Conservation (phyloP, 2,888 invertebrate species). For the Craniophora ligustri region DNA sequence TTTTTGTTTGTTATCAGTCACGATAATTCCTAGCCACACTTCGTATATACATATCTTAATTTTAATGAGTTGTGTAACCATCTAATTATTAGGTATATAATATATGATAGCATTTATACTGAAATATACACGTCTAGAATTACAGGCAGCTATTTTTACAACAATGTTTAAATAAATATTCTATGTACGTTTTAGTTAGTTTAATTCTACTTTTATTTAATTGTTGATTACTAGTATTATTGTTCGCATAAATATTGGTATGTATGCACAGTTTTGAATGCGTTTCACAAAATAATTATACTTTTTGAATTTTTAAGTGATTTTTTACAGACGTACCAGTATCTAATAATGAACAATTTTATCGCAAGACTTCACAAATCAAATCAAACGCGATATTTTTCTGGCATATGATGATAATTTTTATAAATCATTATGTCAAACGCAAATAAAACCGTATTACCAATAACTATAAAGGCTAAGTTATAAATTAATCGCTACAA, state of each 20-base stretch:
- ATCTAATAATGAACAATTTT: too few species aligned
- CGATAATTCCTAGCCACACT: too few species aligned
- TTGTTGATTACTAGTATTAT: constrained; percentile 19
- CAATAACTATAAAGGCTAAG: constrained; percentile 35
- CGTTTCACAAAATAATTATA: constrained; percentile 5
- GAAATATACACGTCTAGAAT: constrained; percentile 27
- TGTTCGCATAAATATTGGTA: constrained; percentile 28
- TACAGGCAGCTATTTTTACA: constrained; percentile 15
- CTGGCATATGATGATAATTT: too few species aligned
- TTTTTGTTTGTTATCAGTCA: too few species aligned
- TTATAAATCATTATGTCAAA: constrained; percentile 5
- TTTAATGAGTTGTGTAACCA: constrained; percentile 20
- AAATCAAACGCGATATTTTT: too few species aligned
- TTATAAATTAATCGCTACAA: constrained; percentile 47
- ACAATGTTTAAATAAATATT: constrained; percentile 17
- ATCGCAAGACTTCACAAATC: too few species aligned
- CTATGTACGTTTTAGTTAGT: constrained; percentile 12
- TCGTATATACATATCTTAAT: constrained; percentile 17
- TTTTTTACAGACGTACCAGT: too few species aligned
- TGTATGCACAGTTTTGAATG: constrained; percentile 9
- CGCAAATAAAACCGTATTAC: constrained; percentile 18
- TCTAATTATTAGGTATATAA: constrained; percentile 8
- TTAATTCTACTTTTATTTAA: background rate
- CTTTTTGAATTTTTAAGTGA: too few species aligned
- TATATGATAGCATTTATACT: constrained; percentile 1